These are phyloP conservation scores for Leuciscus waleckii DNA, from an alignment of 2,797 vertebrate genomes.

Conservation along the genomic window DNA sequence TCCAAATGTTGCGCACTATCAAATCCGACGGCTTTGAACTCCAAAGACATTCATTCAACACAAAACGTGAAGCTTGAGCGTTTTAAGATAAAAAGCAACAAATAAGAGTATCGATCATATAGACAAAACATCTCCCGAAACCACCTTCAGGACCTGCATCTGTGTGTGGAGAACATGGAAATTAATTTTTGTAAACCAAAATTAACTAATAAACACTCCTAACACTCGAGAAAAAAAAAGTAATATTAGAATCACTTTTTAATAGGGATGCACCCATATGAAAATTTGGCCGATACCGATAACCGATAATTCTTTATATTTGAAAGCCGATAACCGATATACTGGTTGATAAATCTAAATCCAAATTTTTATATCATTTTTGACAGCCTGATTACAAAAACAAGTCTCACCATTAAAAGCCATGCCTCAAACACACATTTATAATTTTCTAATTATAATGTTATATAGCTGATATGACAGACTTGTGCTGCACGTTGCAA, in stretches of 20 bases:
- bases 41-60: conserved; percentile 3
- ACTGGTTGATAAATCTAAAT: no score
- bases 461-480: no score
- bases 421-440: no score
- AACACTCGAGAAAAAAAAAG: background rate
- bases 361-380: no score
- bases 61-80: background rate
- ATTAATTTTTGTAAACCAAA: conserved; percentile 26
- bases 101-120: background rate
- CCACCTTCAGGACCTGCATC: background rate
- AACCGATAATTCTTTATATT: no score
- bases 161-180: conserved; percentile 1
- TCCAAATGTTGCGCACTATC: background rate
- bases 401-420: no score
- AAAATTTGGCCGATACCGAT: no score
- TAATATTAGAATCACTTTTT: background rate
- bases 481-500: no score
- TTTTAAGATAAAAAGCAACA: conserved; percentile 23
- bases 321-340: no score
- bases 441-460: no score
- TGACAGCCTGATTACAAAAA: no score
- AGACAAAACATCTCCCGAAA: background rate
- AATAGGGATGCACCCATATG: background rate
- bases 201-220: conserved; percentile 10
- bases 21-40: conserved; percentile 5